A percentile compares a stretch with the other conserved stretches of the same genome.
phyloP scores from a whole-genome alignment of 2,797 vertebrate species.

The Furcifer pardalis region DNA sequence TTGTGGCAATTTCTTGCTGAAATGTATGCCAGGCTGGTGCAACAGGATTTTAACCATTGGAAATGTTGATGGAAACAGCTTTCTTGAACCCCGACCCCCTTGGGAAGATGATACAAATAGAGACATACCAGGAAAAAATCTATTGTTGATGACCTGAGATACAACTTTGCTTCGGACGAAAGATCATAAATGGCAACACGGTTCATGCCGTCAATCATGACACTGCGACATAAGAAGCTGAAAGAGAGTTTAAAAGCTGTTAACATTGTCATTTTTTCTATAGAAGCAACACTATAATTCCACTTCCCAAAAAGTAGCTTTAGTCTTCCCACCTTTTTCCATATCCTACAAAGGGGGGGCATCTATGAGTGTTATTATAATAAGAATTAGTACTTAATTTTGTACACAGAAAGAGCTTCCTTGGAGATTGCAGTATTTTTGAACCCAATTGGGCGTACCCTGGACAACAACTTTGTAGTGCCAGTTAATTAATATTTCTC shows the following conservation, averaged over 20 bases:
- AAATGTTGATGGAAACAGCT: constrained; percentile 11
- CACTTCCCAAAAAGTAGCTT: neutral
- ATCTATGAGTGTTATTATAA: too few relatives aligned
- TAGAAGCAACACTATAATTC: neutral
- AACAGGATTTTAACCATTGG: neutral
- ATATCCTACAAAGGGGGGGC: too few relatives aligned
- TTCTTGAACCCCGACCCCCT: neutral
- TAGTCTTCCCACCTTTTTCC: neutral
- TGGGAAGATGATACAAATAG: neutral
- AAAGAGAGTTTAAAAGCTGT: constrained; percentile 34
- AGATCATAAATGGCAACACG: constrained; percentile 80
- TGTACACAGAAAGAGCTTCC: too few relatives aligned
- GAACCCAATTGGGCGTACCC: too few relatives aligned
- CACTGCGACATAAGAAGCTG: constrained; percentile 89
- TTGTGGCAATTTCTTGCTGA: too few relatives aligned
- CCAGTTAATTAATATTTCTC: too few relatives aligned
- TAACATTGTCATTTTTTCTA: accelerated
- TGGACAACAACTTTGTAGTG: too few relatives aligned
- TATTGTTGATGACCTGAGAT: constrained; percentile 75
- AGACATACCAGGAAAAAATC: constrained; percentile 86
- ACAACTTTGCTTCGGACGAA: constrained; percentile 76
- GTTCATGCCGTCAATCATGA: constrained; percentile 79
- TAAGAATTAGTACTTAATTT: too few relatives aligned
- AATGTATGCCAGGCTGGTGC: too few relatives aligned
- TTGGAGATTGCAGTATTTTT: too few relatives aligned